These are phyloP conservation scores for Mechanitis messenoides DNA, from an alignment of 2,888 invertebrate genomes.

Conservation along the genomic window DNA sequence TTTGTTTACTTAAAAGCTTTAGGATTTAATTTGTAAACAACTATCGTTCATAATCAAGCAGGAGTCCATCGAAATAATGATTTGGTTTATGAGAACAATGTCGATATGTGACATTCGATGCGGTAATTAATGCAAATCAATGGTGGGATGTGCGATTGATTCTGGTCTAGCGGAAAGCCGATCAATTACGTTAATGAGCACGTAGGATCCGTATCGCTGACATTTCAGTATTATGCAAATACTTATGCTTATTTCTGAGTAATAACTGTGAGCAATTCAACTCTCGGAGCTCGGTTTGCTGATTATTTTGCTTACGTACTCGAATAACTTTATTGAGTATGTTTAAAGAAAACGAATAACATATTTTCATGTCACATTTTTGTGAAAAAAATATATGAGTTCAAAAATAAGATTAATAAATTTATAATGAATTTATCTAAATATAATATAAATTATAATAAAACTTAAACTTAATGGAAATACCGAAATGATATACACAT, in stretches of 20 bases:
- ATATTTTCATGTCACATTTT: not conserved
- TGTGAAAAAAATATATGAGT: not conserved
- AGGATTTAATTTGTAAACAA: conserved; percentile 32
- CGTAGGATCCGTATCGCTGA: conserved; percentile 65
- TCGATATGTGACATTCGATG: conserved; percentile 63
- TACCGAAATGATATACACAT: too few species aligned
- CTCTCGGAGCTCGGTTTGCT: conserved; percentile 22
- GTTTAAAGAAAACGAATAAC: not conserved
- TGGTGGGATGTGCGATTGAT: conserved; percentile 67
- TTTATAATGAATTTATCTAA: too few species aligned
- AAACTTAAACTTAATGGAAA: too few species aligned
- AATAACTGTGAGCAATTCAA: conserved; percentile 34
- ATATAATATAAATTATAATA: too few species aligned
- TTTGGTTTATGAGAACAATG: conserved; percentile 51
- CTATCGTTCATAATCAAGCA: conserved; percentile 40
- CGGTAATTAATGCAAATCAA: conserved; percentile 75
- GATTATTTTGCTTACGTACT: conserved; percentile 26
- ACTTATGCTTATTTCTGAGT: conserved; percentile 58
- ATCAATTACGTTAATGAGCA: conserved; percentile 75
- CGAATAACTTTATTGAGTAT: conserved; percentile 1
- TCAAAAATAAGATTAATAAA: too few species aligned
- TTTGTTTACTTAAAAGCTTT: conserved; percentile 34
- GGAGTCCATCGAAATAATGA: conserved; percentile 63
- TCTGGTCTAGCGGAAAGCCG: conserved; percentile 67
- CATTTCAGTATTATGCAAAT: conserved; percentile 68